Evolutionary conservation across 2,797 vertebrate species (phyloP), one percentile per base, ranked within the genome.

Genomic region (Pempheris klunzingeri): DNA sequence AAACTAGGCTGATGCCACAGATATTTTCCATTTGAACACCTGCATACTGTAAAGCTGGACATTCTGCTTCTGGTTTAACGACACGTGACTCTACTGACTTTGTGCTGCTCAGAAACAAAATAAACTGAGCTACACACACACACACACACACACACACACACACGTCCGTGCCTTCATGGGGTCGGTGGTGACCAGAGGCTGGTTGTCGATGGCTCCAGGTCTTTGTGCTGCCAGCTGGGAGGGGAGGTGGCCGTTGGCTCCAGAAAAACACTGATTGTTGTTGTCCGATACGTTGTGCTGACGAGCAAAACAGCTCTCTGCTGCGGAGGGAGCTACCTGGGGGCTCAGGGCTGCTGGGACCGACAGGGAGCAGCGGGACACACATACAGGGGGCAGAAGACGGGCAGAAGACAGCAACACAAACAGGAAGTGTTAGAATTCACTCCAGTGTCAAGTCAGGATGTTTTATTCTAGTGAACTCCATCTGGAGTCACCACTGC

Each of bases 181-280:
- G 46, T 99, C 98, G 15, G 97, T 98, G 17, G 92, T 97, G 82
- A 99, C 97, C 62, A 99, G 93, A 2, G 97, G 92, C 80, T 98
- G 97, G 95, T 99, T 99, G 90, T 99, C 98, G 53, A 99, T 99
- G 63, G 98, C 98, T 84, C 97, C 98, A 0, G 98, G 98, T 85
- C 96, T 97, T 88, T 99, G 98, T 73, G 96, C 94, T 74, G 93
- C 95, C 81, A 97, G 92, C 66, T 96, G 97, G 9, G 96, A 95
- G 70, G 96, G 92, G 39, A 96, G 77, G 91, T 95, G 97, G 14
- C 97, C 97, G n/a, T 95, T 98, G 87, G 95, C 86, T 63, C 92
- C 96, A 41, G 97, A 94, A 69, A 99, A 96, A 94, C 97, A 97
- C 92, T 99, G 98, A 90, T 97, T 98, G 90, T 99, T 98, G 84